Evolutionary conservation across 2,113 vertebrate genomes (phyloP), one percentile per base, ranked within the genome.

Genomic region (Morone saxatilis): DNA sequence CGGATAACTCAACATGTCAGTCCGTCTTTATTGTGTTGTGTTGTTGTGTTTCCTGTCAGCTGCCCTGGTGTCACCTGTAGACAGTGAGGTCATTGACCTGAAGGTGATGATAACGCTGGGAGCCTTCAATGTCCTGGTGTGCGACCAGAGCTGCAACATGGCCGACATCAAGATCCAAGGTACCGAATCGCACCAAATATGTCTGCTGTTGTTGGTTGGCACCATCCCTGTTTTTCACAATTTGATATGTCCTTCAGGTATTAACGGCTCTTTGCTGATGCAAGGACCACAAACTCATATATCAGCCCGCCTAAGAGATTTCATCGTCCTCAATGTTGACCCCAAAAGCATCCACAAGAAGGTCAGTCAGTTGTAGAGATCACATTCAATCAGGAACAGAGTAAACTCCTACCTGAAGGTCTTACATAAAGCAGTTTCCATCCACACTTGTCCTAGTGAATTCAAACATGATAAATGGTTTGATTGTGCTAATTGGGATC

Each of bases 161-260:
- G 97, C 97, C 31, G 96, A 98, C 88, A 97, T 99, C 76, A 97
- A 95, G 89, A 95, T 99, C 94, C 96, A 95, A 89, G 98, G 98
- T 98, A 86, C 89, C 0, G 7, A 51, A 11, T 25, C 4, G 0
- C 19, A 11, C 14, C 43, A 2, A 3, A 3, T 17, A 0, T 22
- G 3, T 36, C 25, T 80, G 8, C 38, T 25, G 12, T 4, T 0
- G 0, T 12, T 53, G 2, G 6, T n/a, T 20, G 5, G 4, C 13
- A 0, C 7, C 3, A 9, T 13, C 4, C 0, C 50, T 36, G 4
- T 14, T 17, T 36, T n/a, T 43, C 36, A 13, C 0, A 0, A 0
- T 5, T 1, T 51, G 31, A 8, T n/a, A 9, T 84, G 2, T 56
- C 3, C 10, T 69, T 22, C 84, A 99, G 98, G 98, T 84, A 91